Evolutionary conservation across 1,140 invertebrate species (phyloP), one percentile per base, ranked within the genome.

Genomic region (Ruditapes philippinarum): DNA sequence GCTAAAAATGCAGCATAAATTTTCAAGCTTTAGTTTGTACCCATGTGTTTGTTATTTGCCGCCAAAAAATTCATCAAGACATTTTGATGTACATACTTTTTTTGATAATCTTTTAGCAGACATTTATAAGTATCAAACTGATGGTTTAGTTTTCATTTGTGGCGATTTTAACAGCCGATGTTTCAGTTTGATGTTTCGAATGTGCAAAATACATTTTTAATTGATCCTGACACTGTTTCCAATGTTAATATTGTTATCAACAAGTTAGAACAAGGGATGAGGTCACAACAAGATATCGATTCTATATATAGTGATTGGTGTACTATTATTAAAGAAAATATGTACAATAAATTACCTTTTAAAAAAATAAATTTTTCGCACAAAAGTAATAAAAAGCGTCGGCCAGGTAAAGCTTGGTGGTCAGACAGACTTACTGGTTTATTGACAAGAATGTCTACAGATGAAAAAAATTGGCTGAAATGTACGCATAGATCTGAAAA

Each of bases 11-110:
- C 0, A 33, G 14, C 68, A 84, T 49, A 70, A 68, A 9, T 7
- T 22, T 49, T 14, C n/a, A 5, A 28, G 76, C 11, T 14, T 42
- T 70, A 45, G 0, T 17, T 12, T 74, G 38, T 82, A 38, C 36
- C n/a, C 74, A 4, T 74, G 51, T 83, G 87, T 82, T 12, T 88
- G 85, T 38, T 88, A 88, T 33, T n/a, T 88, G 2, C 86, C 86
- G 4, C 86, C 87, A 1, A 33, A 51, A 54, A 73, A 60, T 4
- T 89, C 89, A 22, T 42, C 83, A 25, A 49, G 84, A 17, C 36
- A n/a, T 17, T 1, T 68, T 31, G 79, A 88, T 79, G 45, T 65
- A 0, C 19, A 90, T 68, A 22, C 22, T 19, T 87, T 90, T 62
- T 83, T 54, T 79, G 70, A 68, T 62, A 74, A 3, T 42, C 45